Conservation (phyloP, 2,113 vertebrate species). For the Thymallus thymallus region DNA sequence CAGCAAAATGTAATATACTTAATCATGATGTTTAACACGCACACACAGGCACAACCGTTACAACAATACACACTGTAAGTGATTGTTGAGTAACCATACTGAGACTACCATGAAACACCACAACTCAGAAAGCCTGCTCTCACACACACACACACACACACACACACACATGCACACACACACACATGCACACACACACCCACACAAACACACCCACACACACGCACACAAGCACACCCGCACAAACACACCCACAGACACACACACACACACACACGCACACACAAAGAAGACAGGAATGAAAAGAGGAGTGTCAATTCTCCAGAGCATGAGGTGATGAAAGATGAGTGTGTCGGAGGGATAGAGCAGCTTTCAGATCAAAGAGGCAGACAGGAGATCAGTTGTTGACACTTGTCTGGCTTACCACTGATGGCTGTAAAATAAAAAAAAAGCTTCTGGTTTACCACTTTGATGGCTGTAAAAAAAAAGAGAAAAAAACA, state of each 20-base stretch:
- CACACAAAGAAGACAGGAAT: neutral
- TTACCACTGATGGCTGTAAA: neutral
- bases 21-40: neutral
- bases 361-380: neutral
- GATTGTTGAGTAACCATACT: neutral
- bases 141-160: neutral
- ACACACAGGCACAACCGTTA: neutral
- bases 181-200: conserved; percentile 1
- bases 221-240: neutral
- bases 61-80: neutral
- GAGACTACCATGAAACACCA: neutral
- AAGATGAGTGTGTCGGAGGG: neutral
- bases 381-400: neutral
- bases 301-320: neutral
- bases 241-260: neutral
- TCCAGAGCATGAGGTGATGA: neutral
- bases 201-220: neutral
- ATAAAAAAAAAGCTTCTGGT: neutral
- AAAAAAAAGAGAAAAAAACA: no score
- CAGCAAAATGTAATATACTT: neutral
- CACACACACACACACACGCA: neutral
- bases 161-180: neutral
- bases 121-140: neutral
- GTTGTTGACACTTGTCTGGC: neutral
- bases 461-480: no score